A percentile compares a stretch with the other conserved stretches of the same genome.
phyloP scores from a whole-genome alignment of 2,113 vertebrate genomes.

The Mastomys coucha region DNA sequence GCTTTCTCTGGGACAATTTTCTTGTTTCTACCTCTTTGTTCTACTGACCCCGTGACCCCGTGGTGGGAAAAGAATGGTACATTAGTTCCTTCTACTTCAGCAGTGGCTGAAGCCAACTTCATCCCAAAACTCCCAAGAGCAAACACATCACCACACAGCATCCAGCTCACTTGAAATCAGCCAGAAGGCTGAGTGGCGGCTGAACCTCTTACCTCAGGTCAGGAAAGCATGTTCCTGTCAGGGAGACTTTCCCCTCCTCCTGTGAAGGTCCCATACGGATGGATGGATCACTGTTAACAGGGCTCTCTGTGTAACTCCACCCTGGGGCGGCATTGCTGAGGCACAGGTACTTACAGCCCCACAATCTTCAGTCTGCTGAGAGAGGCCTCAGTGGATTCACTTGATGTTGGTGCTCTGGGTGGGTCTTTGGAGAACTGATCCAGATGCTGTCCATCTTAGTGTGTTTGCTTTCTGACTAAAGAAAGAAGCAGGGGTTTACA shows the following conservation, averaged over 20 bases:
- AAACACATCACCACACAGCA: not conserved
- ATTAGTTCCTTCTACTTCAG: not conserved
- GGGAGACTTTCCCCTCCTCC: not conserved
- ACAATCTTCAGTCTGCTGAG: not conserved
- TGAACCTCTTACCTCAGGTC: not conserved
- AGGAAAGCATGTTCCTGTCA: not conserved
- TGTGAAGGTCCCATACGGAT: too few species aligned
- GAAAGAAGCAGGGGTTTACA: not conserved
- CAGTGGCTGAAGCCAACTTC: not conserved
- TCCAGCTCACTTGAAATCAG: not conserved
- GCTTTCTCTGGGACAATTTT: not conserved
- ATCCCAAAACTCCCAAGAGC: not conserved
- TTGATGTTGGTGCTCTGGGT: not conserved
- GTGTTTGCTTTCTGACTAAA: not conserved
- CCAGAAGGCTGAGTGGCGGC: not conserved
- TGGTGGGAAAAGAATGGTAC: not conserved
- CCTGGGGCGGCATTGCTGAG: not conserved
- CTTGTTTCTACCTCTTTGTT: not conserved
- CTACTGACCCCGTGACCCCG: not conserved
- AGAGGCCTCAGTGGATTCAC: not conserved
- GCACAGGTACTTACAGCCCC: not conserved
- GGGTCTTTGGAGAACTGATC: not conserved
- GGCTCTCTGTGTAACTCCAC: not conserved
- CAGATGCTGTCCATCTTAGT: too few species aligned
- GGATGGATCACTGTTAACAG: rapidly evolving